Evolutionary conservation across 2,888 invertebrate species (phyloP), one percentile per base, ranked within the genome.

Genomic region (Zaprionus bogoriensis): DNA sequence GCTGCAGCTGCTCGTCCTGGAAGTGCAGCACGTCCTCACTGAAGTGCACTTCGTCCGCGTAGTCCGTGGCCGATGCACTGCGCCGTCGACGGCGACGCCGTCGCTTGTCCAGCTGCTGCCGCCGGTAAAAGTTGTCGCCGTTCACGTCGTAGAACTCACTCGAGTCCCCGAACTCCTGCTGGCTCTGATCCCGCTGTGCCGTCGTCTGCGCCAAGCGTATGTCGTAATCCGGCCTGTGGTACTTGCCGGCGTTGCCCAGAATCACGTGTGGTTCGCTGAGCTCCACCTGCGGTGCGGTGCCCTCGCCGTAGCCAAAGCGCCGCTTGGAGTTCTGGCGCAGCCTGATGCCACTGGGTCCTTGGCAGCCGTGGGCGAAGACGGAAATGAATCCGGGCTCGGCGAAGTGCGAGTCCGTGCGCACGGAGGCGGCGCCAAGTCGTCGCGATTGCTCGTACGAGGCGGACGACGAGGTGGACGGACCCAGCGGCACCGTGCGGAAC

Each of bases 311-410:
- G 1, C 86, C 77, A 46, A 86, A 90, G 2, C 89, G 83, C 0
- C 90, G 83, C 52, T 91, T 91, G 0, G 89, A 91, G 48, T 90
- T 91, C 64, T 89, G 88, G 0, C 91, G 84, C 20, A 89, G 65
- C 28, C 88, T 83, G 7, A 89, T 88, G 9, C 89, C 89, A 23
- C 77, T 83, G 3, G 88, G 88, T 51, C 88, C 93, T 80, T 95
- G 94, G 82, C 96, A 96, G 0, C 96, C 96, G 71, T 96, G 96
- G 0, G 96, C 96, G 83, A 96, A 96, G 0, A 96, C 96, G 41
- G 96, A 96, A 28, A 96, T 95, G 79, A 96, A 96, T 10, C 96
- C 95, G 0, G 96, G 96, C 78, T 96, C 96, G 0, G 96, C 93
- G 82, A 96, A 96, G 87, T 95, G 96, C 0, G 96, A 96, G 85